Base-by-base conservation (phyloP, 2,888 invertebrate genomes). In the Eupithecia abbreviata region DNA sequence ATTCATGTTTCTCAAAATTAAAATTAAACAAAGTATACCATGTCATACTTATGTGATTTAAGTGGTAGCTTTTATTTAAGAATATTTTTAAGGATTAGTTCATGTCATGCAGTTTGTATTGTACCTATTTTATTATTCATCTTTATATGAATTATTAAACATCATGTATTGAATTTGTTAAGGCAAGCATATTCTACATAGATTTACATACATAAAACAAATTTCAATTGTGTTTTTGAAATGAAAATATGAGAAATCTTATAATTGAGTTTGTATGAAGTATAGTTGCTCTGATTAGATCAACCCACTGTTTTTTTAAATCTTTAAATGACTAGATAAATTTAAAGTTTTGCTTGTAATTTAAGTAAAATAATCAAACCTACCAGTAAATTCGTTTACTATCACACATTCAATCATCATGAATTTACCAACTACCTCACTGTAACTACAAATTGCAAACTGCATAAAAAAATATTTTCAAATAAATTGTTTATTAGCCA, bases 41-140 rank as follows among this genome's bases (percentile, higher is more conserved):
- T 74, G 58, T 75, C 51, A 65, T 82, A 81, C 79, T 81, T 81
- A 82, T 87, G 87, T 87, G 88, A 87, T 87, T 86, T 84, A 84
- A 79, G 82, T 85, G 86, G 87, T 86, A 87, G 87, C 86, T 87
- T 85, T 80, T 82, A 84, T 83, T 77, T 75, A 75, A 66, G 77
- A 71, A 74, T 79, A 71, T 73, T 70, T 79, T n/a, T 58, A 77
- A 77, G 77, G 41, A 58, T 58, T 9, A 10, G 41, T 66, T 66
- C 2, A 42, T 77, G 74, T 79, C 73, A 72, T 77, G 62, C 73
- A 69, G 62, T 72, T 55, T n/a, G n/a, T 74, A 73, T 55, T n/a
- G n/a, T 74, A 73, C 73, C 72, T 77, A 65, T 72, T 74, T 76
- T 75, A 72, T 75, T 78, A 41, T 71, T 47, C 7, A 47, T 47